Conservation (phyloP, 1,140 invertebrate genomes). For the Steinernema feltiae region DNA sequence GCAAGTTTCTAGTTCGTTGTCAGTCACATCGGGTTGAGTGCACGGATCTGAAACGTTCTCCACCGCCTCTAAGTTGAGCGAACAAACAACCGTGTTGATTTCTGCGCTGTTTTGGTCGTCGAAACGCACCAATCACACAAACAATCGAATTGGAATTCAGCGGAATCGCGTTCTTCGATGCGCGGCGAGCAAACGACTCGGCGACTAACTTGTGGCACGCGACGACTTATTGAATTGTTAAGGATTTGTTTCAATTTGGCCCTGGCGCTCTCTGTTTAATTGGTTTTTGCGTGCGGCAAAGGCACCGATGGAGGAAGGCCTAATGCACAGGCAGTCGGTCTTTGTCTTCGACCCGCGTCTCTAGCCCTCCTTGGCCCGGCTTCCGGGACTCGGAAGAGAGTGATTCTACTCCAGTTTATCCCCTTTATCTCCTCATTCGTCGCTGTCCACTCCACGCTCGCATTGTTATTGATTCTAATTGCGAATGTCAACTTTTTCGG, state of each 20-base stretch:
- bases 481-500: neutral
- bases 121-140: neutral
- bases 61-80: neutral
- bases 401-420: neutral
- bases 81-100: neutral
- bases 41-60: neutral
- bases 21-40: too few species aligned
- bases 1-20: too few species aligned
- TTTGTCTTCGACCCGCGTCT: neutral
- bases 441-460: neutral
- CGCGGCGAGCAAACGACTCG: neutral
- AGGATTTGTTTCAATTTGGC: conserved; percentile 9
- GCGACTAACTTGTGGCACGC: conserved; percentile 7
- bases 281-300: neutral
- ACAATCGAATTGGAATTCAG: neutral
- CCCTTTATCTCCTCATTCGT: neutral
- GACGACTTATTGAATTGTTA: conserved; percentile 12
- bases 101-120: neutral
- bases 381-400: neutral
- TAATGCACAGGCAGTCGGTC: neutral
- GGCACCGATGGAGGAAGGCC: neutral
- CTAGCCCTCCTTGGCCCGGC: neutral
- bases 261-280: neutral
- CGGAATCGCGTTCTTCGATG: neutral
- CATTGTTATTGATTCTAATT: conserved; percentile 12